phyloP scores from a whole-genome alignment of 2,888 invertebrate species.

The Pseudococcus viburni region DNA sequence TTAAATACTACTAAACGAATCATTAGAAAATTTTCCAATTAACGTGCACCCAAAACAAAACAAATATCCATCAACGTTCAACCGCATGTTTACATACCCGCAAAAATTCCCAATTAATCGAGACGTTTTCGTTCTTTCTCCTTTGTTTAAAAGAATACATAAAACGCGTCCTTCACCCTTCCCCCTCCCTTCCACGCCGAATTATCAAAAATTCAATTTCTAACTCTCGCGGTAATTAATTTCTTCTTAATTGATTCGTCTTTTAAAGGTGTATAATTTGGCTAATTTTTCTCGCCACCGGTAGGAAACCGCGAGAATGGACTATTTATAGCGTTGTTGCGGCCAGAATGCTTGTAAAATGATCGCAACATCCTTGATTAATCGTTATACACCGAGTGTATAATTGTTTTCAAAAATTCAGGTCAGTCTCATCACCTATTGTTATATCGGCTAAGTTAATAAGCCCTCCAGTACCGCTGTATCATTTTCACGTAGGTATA shows the following conservation, averaged over 20 bases:
- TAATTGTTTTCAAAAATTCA: constrained; percentile 43
- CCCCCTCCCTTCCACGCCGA: neutral
- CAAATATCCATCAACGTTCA: neutral
- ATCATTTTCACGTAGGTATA: neutral
- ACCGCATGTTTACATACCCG: neutral
- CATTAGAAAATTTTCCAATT: too few species aligned
- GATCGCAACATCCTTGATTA: constrained; percentile 55
- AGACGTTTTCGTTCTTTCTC: neutral
- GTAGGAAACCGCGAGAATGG: neutral
- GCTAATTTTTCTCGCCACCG: neutral
- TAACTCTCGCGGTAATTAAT: neutral
- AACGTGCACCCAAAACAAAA: neutral
- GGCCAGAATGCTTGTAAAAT: neutral
- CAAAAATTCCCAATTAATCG: constrained; percentile 12
- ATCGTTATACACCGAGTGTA: neutral
- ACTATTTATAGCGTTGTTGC: neutral
- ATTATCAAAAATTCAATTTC: neutral
- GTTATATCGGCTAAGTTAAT: neutral
- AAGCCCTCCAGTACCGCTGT: neutral
- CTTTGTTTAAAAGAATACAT: neutral
- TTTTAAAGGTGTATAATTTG: neutral
- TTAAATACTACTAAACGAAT: too few species aligned
- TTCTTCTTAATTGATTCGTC: constrained; percentile 21
- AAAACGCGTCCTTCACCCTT: neutral
- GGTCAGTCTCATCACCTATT: constrained; percentile 40